Conservation (phyloP, 1,140 invertebrate species). For the Dysdera silvatica region DNA sequence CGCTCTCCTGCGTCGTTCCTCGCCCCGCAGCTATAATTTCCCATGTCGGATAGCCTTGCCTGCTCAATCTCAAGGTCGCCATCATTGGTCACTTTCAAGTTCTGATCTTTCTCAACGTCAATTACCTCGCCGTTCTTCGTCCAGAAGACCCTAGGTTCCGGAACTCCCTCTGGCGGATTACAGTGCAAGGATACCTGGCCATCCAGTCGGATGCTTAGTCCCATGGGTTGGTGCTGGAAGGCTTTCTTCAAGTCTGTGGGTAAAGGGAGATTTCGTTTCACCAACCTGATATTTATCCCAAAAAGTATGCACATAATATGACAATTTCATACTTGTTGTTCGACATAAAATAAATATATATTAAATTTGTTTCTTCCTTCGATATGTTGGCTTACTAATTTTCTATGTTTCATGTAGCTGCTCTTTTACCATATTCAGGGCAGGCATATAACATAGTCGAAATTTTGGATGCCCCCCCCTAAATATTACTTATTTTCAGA, state of each 20-base stretch:
- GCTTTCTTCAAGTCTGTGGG: constrained; percentile 52
- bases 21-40: constrained; percentile 94
- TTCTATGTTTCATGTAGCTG: no score
- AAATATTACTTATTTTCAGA: no score
- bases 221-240: constrained; percentile 57
- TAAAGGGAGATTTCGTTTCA: no score
- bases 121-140: constrained; percentile 63
- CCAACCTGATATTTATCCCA: no score
- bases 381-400: no score
- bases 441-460: no score
- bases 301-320: no score
- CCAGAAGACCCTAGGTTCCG: constrained; percentile 74
- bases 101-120: constrained; percentile 48
- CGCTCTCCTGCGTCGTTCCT: constrained; percentile 81
- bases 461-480: no score
- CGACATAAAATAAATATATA: no score
- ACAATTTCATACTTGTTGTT: no score
- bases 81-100: constrained; percentile 56
- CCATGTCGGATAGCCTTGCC: constrained; percentile 72
- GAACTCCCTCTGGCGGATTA: constrained; percentile 74
- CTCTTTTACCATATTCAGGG: no score
- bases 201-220: constrained; percentile 71
- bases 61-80: constrained; percentile 82
- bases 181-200: constrained; percentile 80
- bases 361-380: no score